phyloP scores from a whole-genome alignment of 2,888 invertebrate species.

The Yponomeuta malinellus region DNA sequence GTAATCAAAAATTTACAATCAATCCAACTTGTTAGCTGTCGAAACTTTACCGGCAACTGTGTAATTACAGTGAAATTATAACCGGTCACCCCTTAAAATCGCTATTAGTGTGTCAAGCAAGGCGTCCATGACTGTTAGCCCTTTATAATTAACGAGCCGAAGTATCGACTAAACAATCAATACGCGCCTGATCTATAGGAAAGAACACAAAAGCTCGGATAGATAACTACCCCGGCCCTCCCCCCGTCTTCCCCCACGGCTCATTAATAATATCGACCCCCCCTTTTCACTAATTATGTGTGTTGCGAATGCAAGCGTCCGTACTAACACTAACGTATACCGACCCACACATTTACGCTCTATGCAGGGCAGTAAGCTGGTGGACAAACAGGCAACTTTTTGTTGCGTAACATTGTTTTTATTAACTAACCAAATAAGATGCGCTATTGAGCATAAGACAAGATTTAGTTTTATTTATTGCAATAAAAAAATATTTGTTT shows the following conservation, averaged over 20 bases:
- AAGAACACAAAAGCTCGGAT: conserved; percentile 72
- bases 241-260: conserved; percentile 41
- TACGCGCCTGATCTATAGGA: conserved; percentile 61
- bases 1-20: conserved; percentile 32
- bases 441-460: no score
- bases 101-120: conserved; percentile 66
- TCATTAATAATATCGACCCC: conserved; percentile 74
- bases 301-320: conserved; percentile 68
- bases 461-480: no score
- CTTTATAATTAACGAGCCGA: conserved; percentile 66
- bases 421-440: neutral
- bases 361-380: neutral
- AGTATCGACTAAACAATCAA: conserved; percentile 72
- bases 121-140: conserved; percentile 64
- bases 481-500: no score
- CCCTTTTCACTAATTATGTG: conserved; percentile 71
- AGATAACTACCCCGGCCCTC: conserved; percentile 56
- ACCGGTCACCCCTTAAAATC: conserved; percentile 40
- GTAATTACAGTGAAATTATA: conserved; percentile 65
- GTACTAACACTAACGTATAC: conserved; percentile 24
- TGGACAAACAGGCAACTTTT: conserved; percentile 2
- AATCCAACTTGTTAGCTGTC: conserved; percentile 44
- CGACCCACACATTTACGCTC: conserved; percentile 29
- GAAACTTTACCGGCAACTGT: conserved; percentile 57
- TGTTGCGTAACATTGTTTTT: neutral